These are phyloP conservation scores for Pelodiscus sinensis DNA, from an alignment of 2,113 vertebrate species.

Conservation along the genomic window DNA sequence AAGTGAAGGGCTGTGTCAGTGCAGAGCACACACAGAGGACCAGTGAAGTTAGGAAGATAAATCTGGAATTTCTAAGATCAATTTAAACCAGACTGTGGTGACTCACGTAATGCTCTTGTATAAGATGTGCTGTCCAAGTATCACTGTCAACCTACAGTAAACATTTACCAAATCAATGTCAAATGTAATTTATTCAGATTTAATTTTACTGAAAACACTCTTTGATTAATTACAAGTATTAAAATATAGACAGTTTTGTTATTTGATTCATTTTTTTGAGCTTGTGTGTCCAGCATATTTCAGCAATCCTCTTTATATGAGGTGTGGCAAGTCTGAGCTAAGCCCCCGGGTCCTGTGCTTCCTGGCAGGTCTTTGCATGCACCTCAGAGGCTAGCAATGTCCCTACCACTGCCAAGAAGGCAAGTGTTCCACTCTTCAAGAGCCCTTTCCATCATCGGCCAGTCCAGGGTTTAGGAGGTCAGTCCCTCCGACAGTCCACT, in stretches of 20 bases:
- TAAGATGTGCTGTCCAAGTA: conserved; percentile 15
- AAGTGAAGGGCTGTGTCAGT: conserved; percentile 12
- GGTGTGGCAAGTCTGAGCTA: too few relatives aligned
- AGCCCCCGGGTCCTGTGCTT: too few relatives aligned
- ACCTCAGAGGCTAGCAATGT: too few relatives aligned
- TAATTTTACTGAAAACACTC: conserved; percentile 59
- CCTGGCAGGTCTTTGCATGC: too few relatives aligned
- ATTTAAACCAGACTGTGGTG: conserved; percentile 29
- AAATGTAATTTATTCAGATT: conserved; percentile 68
- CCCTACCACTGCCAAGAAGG: too few relatives aligned
- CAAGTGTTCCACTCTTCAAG: too few relatives aligned
- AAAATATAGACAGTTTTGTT: conserved; percentile 47
- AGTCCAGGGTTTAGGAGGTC: too few relatives aligned
- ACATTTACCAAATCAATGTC: conserved; percentile 63
- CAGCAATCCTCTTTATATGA: conserved; percentile 47
- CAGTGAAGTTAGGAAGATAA: neutral
- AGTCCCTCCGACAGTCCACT: too few relatives aligned
- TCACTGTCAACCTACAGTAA: conserved; percentile 33
- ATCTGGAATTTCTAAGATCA: conserved; percentile 34
- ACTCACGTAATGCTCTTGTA: conserved; percentile 31
- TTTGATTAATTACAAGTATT: conserved; percentile 66
- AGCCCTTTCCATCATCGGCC: too few relatives aligned
- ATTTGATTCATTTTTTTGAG: conserved; percentile 48
- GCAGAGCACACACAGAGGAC: neutral
- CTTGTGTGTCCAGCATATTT: conserved; percentile 16